Evolutionary conservation across 2,888 invertebrate species (phyloP).

Genomic region (Myathropa florea): DNA sequence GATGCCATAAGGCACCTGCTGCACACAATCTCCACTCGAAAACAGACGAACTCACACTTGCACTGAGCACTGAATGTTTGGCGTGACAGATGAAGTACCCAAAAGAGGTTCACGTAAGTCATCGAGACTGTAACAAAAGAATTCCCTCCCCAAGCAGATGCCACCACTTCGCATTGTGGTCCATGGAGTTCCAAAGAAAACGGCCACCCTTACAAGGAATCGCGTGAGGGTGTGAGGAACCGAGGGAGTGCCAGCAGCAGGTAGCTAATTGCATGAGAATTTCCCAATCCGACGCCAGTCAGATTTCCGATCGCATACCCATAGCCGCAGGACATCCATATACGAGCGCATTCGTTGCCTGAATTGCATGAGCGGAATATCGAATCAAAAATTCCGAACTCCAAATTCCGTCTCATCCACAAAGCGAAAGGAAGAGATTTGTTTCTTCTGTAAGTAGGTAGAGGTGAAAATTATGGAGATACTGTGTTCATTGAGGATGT

Average conservation of each 20-base stretch:
- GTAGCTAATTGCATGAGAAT: slow-evolving; percentile 12
- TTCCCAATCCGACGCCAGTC: slow-evolving; percentile 33
- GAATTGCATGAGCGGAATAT: slow-evolving; percentile 41
- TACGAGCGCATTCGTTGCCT: slow-evolving; percentile 26
- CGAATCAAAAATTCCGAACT: background rate
- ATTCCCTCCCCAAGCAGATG: background rate
- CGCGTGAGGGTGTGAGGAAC: background rate
- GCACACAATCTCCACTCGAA: slow-evolving; percentile 29
- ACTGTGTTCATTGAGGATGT: slow-evolving; percentile 41
- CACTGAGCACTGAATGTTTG: slow-evolving; percentile 31
- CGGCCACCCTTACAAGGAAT: background rate
- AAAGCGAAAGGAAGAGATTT: background rate
- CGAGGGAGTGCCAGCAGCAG: background rate
- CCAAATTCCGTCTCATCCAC: background rate
- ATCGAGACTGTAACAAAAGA: background rate
- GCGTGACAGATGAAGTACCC: slow-evolving; percentile 15
- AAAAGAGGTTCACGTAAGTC: background rate
- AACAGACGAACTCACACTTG: slow-evolving; percentile 18
- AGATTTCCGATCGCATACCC: slow-evolving; percentile 17
- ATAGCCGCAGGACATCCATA: slow-evolving; percentile 41
- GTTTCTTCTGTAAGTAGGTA: background rate
- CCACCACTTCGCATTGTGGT: background rate
- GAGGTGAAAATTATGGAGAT: slow-evolving; percentile 52
- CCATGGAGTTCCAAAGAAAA: background rate
- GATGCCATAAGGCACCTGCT: slow-evolving; percentile 46